Base-by-base conservation (phyloP, 2,888 invertebrate species). In the Cerceris rybyensis region DNA sequence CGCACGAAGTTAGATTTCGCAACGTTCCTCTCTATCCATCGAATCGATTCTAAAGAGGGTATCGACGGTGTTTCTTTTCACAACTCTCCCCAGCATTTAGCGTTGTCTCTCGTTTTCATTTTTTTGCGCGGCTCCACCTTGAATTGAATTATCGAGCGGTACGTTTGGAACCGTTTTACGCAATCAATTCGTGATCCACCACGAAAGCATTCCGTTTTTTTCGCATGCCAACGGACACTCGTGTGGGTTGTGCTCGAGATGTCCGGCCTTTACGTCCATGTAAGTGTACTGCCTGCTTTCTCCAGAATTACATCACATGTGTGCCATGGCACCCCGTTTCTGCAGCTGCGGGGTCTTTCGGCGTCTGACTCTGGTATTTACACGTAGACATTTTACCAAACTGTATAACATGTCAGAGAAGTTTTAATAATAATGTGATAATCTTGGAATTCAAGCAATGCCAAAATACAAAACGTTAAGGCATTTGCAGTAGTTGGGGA, bases 231-330 rank as follows among this genome's bases (percentile, higher is more conserved):
- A 57, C 13, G 54, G 17, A 17, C 16, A 63, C 39, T 69, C 46
- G 55, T 58, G 73, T 68, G 70, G 57, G 74, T 68, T 65, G 77
- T 68, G 57, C 70, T 70, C 70, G 60, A 50, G 73, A 63, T 60
- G 76, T 57, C 67, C 64, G 76, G 41, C 46, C 78, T 28, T 70
- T 64, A 71, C 77, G 70, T 63, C 67, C 78, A 58, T 64, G 72
- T 28, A 28, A 28, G 28, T 28, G 28, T 55, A 70, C 73, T 64
- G 74, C 49, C 60, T 71, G 78, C 85, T 86, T 86, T 86, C 85
- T 86, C 85, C 82, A 63, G 59, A 63, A 84, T 86, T 84, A 68
- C 86, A 71, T 81, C 82, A 86, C 59, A 58, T 58, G 60, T 63
- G 65, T 16, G 43, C 69, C 68, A 55, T 41, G 73, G 50, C 79